Evolutionary conservation across 1,140 invertebrate genomes (phyloP).

Genomic region (Argopecten irradians): DNA sequence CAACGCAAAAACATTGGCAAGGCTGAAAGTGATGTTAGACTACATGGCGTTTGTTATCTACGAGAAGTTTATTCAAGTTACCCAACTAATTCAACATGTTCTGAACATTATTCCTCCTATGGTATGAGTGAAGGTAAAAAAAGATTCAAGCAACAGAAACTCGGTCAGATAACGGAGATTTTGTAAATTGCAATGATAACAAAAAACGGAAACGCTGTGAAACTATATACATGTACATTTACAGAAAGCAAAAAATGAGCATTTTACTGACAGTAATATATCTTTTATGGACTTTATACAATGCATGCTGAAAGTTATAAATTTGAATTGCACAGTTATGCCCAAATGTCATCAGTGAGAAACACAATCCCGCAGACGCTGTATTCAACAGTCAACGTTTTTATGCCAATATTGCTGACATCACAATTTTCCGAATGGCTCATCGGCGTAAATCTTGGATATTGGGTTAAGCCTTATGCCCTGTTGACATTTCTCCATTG

Average conservation of each 20-base stretch:
- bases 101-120: not conserved
- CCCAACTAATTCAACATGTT: not conserved
- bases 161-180: not conserved
- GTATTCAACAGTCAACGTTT: not conserved
- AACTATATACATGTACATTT: conserved; percentile 2
- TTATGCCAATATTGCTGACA: not conserved
- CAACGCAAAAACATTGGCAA: too few species aligned
- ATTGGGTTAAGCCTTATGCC: not conserved
- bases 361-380: not conserved
- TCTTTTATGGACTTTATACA: not conserved
- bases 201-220: not conserved
- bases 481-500: not conserved
- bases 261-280: not conserved
- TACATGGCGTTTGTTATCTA: not conserved
- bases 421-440: not conserved
- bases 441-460: not conserved
- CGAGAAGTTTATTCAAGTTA: not conserved
- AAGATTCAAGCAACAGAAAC: not conserved
- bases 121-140: not conserved
- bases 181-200: not conserved
- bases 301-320: not conserved
- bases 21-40: too few species aligned
- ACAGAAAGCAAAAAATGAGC: not conserved
- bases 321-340: not conserved
- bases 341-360: not conserved